Evolutionary conservation across 2,797 vertebrate species (phyloP), one percentile per base, ranked within the genome.

Genomic region (Babyrousa celebensis): DNA sequence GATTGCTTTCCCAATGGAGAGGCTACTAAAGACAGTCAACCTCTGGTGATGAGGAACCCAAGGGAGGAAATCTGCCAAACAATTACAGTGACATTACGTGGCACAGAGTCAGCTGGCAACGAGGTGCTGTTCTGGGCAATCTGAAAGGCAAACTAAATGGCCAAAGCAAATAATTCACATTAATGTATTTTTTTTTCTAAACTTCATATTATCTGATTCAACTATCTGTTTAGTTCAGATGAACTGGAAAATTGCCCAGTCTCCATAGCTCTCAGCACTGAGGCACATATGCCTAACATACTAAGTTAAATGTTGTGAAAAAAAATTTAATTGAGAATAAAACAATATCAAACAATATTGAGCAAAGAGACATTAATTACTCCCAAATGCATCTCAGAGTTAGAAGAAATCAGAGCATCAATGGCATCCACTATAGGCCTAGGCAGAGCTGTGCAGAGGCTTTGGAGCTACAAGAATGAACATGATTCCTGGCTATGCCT

Each of bases 161-260:
- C 80, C 75, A 94, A 91, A 71, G 74, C 56, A 94, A 96, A 93
- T 77, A 72, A 93, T 82, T 94, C 62, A 94, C 27, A 87, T 92
- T 78, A 84, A 77, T 58, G 72, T 60, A 87, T 94, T 89, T 86
- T 43, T 43, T 36, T 36, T 84, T 75, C 78, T 74, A 84, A 91
- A 97, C 43, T 84, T 84, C 1, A 0, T 67, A 62, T 71, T 75
- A 15, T 82, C 43, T 68, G 72, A 90, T 82, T 89, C 85, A 79
- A 86, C 82, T 95, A 40, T 91, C 85, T 84, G 60, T 86, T 94
- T 83, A 94, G 78, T 88, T 95, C 20, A 84, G 43, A 84, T 89
- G 68, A 93, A 87, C 2, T 94, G 92, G 93, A 96, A 96, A 95
- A 93, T 40, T 84, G 77, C 68, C 70, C 54, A 85, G 62, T 65